phyloP scores from a whole-genome alignment of 2,797 vertebrate species.

The Kryptolebias ocellatus region DNA sequence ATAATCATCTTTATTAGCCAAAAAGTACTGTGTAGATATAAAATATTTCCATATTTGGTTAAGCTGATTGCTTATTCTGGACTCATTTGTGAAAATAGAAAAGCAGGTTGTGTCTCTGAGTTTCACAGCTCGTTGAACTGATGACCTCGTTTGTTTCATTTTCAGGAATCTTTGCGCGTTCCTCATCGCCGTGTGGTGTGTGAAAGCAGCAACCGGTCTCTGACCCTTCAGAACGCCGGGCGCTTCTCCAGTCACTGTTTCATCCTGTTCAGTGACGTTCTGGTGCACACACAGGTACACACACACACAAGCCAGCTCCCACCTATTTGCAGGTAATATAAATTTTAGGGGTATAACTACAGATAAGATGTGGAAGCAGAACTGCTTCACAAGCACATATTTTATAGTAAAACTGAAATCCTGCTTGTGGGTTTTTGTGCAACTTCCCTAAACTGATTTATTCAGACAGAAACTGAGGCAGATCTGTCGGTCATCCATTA shows the following conservation, averaged over 20 bases:
- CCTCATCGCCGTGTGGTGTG: slow-evolving; percentile 91
- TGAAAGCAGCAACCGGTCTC: slow-evolving; percentile 90
- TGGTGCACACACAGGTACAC: slow-evolving; percentile 95
- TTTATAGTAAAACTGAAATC: neutral
- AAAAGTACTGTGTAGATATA: no score
- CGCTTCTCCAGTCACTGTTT: slow-evolving; percentile 97
- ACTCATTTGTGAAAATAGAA: no score
- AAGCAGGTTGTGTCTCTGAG: neutral
- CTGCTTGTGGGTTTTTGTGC: neutral
- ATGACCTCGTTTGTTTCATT: slow-evolving; percentile 6
- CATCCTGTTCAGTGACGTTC: slow-evolving; percentile 93
- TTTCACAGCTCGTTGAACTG: neutral
- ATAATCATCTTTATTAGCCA: no score
- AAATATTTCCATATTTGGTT: no score
- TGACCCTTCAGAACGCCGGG: slow-evolving; percentile 92
- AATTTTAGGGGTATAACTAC: no score
- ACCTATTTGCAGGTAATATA: neutral
- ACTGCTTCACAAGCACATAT: no score
- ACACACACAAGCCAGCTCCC: neutral
- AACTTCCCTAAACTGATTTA: slow-evolving; percentile 6
- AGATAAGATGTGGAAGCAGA: no score
- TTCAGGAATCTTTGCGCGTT: slow-evolving; percentile 89
- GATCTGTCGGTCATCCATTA: neutral
- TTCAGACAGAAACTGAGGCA: neutral
- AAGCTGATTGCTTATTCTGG: no score